Evolutionary conservation across 1,140 invertebrate genomes (phyloP), one percentile per base, ranked within the genome.

Genomic region (Drosophila sechellia): DNA sequence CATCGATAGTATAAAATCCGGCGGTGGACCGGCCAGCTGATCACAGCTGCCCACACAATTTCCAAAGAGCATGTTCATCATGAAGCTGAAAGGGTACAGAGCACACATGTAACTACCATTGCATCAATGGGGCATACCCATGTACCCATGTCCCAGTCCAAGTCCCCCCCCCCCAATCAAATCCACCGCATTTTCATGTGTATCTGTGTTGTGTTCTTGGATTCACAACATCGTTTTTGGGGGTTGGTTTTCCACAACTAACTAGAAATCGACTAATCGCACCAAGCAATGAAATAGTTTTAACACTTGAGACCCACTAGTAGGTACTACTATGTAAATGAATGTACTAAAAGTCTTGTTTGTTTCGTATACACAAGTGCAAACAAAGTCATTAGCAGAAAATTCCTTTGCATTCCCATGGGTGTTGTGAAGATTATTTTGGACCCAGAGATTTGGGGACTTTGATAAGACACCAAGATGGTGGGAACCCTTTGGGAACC

Each of bases 1-100:
- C 92, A 97, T 94, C 68, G 95, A 95, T 48, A 96, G 92, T 70
- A 97, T 96, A 50, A 94, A 95, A 86, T 96, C 95, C 1, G 96
- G 96, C 12, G 96, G 96, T n/a, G 96, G 96, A 6, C 95, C 96
- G 17, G 96, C 91, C n/a, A 95, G 95, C 78, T 95, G 84, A 43
- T 87, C 94, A 81, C 95, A 95, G 76, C 95, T 94, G 39, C 94
- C 93, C 37, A 68, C 75, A 42, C 91, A 92, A 63, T 90, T 91
- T 25, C 84, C 81, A n/a, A 91, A 42, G 57, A 91, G 45, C 56
- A 80, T 54, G 48, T 90, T 84, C 87, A 87, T 86, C 11, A 39
- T 42, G 6, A 34, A 54, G 25, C 63, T 60, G 25, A 34, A 40
- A 52, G 48, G 1, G 5, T 34, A 8, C 48, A 27, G 5, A 48